Base-by-base conservation (phyloP, 2,113 vertebrate genomes). In the Okapia johnstoni region DNA sequence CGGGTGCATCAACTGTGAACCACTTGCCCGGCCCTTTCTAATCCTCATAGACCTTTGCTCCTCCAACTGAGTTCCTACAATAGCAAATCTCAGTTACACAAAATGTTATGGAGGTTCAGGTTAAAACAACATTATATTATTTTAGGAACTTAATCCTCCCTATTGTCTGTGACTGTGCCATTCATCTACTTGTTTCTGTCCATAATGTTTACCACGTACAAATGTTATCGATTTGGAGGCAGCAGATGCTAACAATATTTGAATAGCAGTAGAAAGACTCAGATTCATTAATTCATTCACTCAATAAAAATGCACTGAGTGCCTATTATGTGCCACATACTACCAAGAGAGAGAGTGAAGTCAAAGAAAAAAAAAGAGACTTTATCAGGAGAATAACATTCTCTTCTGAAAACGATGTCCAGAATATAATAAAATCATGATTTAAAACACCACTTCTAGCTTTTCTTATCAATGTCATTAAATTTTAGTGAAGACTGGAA, bases 31-130 rank as follows among this genome's bases (percentile, higher is more conserved):
- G 90, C 96, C 96, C 93, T 97, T 98, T 97, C 89, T 99, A 98
- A 99, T 98, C 98, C 98, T 96, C 94, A 94, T 55, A 98, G 98
- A 96, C 96, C 40, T 98, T 98, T 97, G 97, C 98, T 98, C 91
- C 95, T 98, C 98, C 98, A 98, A 8, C 92, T 1, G 97, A 96
- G 95, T 97, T 98, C 85, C 91, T 98, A 98, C 93, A 98, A 98
- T 98, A 92, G 92, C 95, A 52, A 13, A 96, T 97, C 98, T 98
- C 98, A 97, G 98, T 98, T 98, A 98, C 98, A 98, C 96, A 95
- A 99, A 98, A 98, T 97, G 98, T 97, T 98, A 98, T 86, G 94
- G 93, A 73, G 98, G 92, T 98, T 98, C 98, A 96, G 92, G 97
- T 98, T 98, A 98, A 98, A 98, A 98, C 89, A 98, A 98, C 93